These are phyloP conservation scores for Platorchestia sp. DNA, from an alignment of 1,140 invertebrate genomes.

Conservation along the genomic window DNA sequence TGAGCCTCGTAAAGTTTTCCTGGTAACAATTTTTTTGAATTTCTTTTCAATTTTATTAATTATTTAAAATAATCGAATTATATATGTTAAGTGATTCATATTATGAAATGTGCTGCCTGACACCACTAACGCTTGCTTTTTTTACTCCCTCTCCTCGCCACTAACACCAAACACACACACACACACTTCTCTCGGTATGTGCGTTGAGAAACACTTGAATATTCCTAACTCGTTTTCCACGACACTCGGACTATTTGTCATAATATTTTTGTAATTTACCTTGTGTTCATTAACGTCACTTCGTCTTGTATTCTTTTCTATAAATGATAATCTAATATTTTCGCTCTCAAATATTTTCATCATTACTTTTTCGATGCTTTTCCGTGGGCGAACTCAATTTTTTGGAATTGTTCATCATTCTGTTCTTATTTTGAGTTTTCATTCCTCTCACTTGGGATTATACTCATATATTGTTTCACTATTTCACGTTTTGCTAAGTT, in stretches of 20 bases:
- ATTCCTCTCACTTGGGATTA: neutral
- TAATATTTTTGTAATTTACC: neutral
- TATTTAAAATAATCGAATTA: neutral
- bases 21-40: neutral
- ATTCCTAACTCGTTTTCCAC: neutral
- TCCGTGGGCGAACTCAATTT: neutral
- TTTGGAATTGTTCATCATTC: neutral
- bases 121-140: constrained; percentile 41
- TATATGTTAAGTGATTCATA: neutral
- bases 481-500: neutral
- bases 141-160: constrained; percentile 9
- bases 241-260: neutral
- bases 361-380: neutral
- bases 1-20: neutral
- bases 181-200: neutral
- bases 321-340: neutral
- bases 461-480: neutral
- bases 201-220: neutral
- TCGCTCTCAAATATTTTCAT: neutral
- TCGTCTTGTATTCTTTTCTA: neutral
- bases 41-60: neutral
- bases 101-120: neutral
- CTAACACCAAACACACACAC: constrained; percentile 1
- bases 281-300: neutral
- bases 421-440: neutral